Conservation (phyloP, 1,140 invertebrate genomes). For the Ganaspis sp. region DNA sequence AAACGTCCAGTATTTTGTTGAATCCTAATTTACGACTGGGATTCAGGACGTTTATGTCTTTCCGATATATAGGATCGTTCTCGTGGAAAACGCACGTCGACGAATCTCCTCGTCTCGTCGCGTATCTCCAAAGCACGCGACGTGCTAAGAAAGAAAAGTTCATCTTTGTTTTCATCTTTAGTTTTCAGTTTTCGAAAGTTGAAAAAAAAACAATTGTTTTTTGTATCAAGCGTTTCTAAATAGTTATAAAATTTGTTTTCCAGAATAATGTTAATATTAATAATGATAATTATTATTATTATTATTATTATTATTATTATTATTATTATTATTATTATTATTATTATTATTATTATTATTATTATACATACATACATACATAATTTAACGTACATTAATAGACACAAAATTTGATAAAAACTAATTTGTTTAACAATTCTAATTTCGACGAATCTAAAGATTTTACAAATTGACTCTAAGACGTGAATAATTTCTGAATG, state of each 20-base stretch:
- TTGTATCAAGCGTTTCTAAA: not conserved
- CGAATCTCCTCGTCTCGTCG: slow-evolving; percentile 65
- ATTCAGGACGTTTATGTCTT: slow-evolving; percentile 76
- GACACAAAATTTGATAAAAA: too few species aligned
- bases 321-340: too few species aligned
- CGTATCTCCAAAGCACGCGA: slow-evolving; percentile 61
- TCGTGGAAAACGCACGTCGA: slow-evolving; percentile 65
- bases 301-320: too few species aligned
- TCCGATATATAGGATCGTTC: slow-evolving; percentile 74
- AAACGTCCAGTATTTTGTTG: slow-evolving; percentile 72
- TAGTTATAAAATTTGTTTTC: too few species aligned
- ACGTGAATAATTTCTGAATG: not conserved
- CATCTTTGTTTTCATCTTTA: slow-evolving; percentile 50
- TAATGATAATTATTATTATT: too few species aligned
- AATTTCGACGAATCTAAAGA: too few species aligned
- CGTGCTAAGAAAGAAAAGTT: slow-evolving; percentile 66
- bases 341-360: too few species aligned
- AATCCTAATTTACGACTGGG: slow-evolving; percentile 76
- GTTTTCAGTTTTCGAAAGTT: slow-evolving; percentile 1
- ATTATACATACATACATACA: too few species aligned
- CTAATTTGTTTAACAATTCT: too few species aligned
- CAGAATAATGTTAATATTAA: too few species aligned
- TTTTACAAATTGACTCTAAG: too few species aligned
- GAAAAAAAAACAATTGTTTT: not conserved
- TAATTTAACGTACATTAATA: too few species aligned